Conservation (phyloP, 2,888 invertebrate genomes). For the Pelosia muscerda region DNA sequence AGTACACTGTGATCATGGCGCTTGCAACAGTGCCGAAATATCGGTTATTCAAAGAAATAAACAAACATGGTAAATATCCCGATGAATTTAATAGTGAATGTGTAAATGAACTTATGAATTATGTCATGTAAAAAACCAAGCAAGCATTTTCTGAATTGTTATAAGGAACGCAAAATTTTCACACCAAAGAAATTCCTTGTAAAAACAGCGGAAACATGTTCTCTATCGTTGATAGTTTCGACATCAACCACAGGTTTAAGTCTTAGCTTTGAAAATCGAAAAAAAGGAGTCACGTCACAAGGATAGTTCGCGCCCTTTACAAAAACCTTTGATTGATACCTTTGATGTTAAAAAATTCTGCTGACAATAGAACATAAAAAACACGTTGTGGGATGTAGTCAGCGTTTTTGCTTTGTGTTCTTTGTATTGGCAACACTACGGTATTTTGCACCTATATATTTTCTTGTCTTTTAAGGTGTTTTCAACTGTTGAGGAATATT, state of each 20-base stretch:
- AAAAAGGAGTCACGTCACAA: neutral
- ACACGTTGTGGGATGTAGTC: conserved; percentile 31
- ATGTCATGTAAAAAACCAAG: too few species aligned
- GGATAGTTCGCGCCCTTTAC: conserved; percentile 1
- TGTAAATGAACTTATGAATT: too few species aligned
- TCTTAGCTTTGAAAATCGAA: neutral
- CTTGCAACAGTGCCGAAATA: too few species aligned
- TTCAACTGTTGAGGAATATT: neutral
- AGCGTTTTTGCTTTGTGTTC: conserved; percentile 35
- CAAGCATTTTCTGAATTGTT: neutral
- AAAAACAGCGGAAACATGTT: neutral
- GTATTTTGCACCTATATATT: neutral
- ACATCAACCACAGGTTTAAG: neutral
- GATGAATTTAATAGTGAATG: too few species aligned
- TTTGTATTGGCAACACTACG: neutral
- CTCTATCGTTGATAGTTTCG: neutral
- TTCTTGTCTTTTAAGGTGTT: neutral
- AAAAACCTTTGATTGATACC: conserved; percentile 40
- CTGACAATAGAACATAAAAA: conserved; percentile 46
- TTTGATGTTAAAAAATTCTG: conserved; percentile 46
- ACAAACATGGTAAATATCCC: too few species aligned
- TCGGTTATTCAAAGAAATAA: too few species aligned
- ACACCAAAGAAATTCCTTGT: neutral
- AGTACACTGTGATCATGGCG: too few species aligned
- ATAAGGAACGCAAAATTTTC: neutral